Percentiles rank a stretch among this genome's conserved stretches.
These are phyloP conservation scores for Caenorhabditis zanzibari DNA, from an alignment of 2,888 invertebrate species.

Conservation along the genomic window DNA sequence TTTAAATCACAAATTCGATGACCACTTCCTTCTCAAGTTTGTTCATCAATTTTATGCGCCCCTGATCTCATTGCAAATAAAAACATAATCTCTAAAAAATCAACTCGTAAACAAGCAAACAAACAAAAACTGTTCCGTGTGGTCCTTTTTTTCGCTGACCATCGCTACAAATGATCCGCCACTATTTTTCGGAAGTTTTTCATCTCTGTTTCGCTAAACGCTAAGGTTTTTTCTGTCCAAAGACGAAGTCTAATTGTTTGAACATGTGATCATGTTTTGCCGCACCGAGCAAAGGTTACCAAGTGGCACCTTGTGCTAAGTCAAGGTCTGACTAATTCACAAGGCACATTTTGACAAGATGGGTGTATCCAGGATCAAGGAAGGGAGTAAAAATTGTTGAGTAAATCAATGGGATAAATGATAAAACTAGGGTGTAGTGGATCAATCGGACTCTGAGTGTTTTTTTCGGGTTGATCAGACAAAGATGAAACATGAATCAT, in stretches of 20 bases:
- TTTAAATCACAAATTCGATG: not conserved
- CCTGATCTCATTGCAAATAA: constrained; percentile 34
- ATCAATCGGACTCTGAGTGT: constrained; percentile 3
- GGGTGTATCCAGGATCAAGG: constrained; percentile 19
- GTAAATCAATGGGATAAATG: constrained; percentile 1
- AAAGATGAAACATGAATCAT: constrained; percentile 1
- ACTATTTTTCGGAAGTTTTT: constrained; percentile 26
- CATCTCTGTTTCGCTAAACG: not conserved
- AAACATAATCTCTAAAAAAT: not conserved
- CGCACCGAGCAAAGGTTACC: constrained; percentile 56
- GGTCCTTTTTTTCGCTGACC: constrained; percentile 39
- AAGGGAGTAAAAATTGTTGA: constrained; percentile 3
- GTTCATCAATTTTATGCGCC: not conserved
- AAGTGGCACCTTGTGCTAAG: constrained; percentile 47
- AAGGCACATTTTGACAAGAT: constrained; percentile 18
- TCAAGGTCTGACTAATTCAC: constrained; percentile 29
- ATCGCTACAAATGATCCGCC: constrained; percentile 33
- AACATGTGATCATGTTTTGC: constrained; percentile 63
- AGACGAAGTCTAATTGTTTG: constrained; percentile 34
- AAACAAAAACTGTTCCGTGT: constrained; percentile 26
- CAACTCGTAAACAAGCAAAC: constrained; percentile 17
- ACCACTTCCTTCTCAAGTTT: constrained; percentile 13
- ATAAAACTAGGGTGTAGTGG: constrained; percentile 13
- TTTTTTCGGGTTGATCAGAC: constrained; percentile 3
- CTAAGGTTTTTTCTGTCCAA: constrained; percentile 5